A percentile compares a stretch with the other conserved stretches of the same genome.
Evolutionary conservation across 2,797 vertebrate genomes (phyloP).

Genomic region (Sebastes ruberrimus): DNA sequence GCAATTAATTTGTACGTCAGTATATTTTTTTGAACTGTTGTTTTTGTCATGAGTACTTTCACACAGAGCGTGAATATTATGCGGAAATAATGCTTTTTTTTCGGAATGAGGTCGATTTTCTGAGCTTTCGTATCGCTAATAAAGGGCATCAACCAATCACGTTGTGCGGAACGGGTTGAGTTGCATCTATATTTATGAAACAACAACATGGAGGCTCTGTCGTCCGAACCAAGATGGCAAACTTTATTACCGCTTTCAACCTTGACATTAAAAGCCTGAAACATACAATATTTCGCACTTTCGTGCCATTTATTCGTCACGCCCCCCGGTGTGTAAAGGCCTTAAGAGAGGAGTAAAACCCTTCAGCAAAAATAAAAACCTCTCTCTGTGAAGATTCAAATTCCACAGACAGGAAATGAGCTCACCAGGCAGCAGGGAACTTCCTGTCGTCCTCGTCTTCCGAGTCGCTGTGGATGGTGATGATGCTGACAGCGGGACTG

Average conservation of each 20-base stretch:
- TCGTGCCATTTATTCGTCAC: too few species aligned
- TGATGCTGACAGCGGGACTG: conserved; percentile 96
- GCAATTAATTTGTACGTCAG: not conserved
- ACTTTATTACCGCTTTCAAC: too few species aligned
- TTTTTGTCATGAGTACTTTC: not conserved
- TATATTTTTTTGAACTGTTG: not conserved
- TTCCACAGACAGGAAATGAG: not conserved
- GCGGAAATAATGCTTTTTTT: too few species aligned
- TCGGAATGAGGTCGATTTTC: not conserved
- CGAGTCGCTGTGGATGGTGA: conserved; percentile 97
- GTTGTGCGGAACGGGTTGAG: too few species aligned
- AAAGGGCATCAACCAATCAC: not conserved
- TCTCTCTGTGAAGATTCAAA: not conserved
- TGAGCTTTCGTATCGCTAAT: not conserved
- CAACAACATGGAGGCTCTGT: too few species aligned
- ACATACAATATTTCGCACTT: too few species aligned
- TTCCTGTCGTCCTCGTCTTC: conserved; percentile 98
- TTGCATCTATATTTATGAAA: too few species aligned
- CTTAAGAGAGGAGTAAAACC: not conserved
- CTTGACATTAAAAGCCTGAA: too few species aligned
- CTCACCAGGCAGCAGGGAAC: conserved; percentile 88
- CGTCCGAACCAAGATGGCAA: too few species aligned
- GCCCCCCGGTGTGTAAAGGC: too few species aligned
- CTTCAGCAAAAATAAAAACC: not conserved
- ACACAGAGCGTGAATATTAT: not conserved